A percentile compares a stretch with the other conserved stretches of the same genome.
phyloP scores from a whole-genome alignment of 2,888 invertebrate species.

The Bembecia ichneumoniformis region DNA sequence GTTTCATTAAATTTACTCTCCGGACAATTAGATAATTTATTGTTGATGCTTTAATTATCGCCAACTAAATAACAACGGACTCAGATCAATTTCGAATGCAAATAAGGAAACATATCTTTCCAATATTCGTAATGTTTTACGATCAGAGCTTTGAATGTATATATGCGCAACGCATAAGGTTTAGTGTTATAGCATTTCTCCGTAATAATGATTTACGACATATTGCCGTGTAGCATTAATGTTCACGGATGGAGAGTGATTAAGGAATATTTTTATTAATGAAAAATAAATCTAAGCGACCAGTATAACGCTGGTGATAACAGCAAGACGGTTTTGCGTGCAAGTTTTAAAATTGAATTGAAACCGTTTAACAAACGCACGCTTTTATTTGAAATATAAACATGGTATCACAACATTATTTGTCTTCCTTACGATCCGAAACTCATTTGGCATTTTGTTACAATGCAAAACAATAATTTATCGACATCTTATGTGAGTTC shows the following conservation, averaged over 20 bases:
- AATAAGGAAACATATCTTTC: constrained; percentile 26
- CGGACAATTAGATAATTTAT: constrained; percentile 35
- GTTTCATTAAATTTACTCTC: neutral
- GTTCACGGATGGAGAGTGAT: too few species aligned
- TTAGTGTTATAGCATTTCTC: too few species aligned
- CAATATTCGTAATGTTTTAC: constrained; percentile 7
- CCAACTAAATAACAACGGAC: constrained; percentile 26
- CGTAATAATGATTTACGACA: too few species aligned
- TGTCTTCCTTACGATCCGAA: constrained; percentile 12
- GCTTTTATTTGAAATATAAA: neutral
- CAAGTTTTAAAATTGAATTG: neutral
- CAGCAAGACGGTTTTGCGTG: too few species aligned
- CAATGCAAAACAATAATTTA: constrained; percentile 35
- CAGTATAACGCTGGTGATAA: too few species aligned
- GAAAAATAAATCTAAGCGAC: too few species aligned
- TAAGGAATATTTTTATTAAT: too few species aligned
- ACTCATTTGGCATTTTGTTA: constrained; percentile 31
- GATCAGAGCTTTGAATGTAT: neutral
- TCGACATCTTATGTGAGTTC: constrained; percentile 22
- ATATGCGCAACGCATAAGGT: too few species aligned
- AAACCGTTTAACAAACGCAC: neutral
- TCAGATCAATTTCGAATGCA: constrained; percentile 30
- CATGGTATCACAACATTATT: constrained; percentile 13
- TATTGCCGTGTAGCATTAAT: too few species aligned
- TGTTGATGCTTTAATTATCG: constrained; percentile 46